Evolutionary conservation across 2,797 vertebrate species (phyloP).

Genomic region (Sciurus vulgaris): DNA sequence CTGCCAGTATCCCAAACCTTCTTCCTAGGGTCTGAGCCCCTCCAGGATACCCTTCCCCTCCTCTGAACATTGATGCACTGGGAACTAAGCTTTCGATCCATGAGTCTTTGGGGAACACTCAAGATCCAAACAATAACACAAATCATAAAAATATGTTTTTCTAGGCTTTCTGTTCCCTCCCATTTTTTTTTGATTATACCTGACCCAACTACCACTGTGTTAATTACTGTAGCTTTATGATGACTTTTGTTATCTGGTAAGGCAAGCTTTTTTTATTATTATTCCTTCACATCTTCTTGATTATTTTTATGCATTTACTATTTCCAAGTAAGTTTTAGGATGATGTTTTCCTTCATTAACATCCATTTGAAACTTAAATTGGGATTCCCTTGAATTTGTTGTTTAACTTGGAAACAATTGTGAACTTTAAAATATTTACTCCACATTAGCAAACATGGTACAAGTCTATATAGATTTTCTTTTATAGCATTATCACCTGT

Average conservation of each 20-base stretch:
- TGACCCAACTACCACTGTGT: neutral
- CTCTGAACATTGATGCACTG: too few species aligned
- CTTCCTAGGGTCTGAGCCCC: too few species aligned
- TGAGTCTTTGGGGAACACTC: too few species aligned
- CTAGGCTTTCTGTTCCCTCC: neutral
- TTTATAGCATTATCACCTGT: neutral
- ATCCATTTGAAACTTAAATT: slow-evolving; percentile 22
- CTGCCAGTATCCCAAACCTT: too few species aligned
- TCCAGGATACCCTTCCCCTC: too few species aligned
- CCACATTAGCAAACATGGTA: neutral
- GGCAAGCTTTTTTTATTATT: neutral
- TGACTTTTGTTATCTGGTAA: neutral
- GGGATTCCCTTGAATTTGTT: slow-evolving; percentile 16
- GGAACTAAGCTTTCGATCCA: too few species aligned
- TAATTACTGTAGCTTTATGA: slow-evolving; percentile 14
- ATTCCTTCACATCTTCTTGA: slow-evolving; percentile 33
- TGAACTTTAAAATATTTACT: slow-evolving; percentile 47
- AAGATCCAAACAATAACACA: too few species aligned
- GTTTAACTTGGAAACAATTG: neutral
- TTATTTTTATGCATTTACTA: neutral
- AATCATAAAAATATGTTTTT: neutral
- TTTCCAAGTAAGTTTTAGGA: slow-evolving; percentile 13
- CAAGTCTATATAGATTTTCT: neutral
- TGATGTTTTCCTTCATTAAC: neutral
- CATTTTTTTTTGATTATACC: neutral